Evolutionary conservation across 2,797 vertebrate genomes (phyloP).

Genomic region (Acanthiza pusilla): DNA sequence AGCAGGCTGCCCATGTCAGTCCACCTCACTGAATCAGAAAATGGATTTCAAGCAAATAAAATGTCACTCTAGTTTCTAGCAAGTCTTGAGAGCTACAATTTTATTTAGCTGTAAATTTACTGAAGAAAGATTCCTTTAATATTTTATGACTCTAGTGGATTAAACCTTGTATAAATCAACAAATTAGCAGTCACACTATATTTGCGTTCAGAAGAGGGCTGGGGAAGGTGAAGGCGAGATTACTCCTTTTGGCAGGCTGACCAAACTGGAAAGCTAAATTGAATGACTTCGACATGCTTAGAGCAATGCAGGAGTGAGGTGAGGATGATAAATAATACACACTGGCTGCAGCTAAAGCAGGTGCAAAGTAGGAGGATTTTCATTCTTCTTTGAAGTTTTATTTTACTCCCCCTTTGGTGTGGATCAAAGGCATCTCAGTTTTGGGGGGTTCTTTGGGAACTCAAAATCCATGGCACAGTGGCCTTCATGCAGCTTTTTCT

Average conservation of each 20-base stretch:
- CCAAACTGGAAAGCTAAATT: constrained; percentile 4
- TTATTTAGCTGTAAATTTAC: constrained; percentile 49
- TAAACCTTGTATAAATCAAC: constrained; percentile 59
- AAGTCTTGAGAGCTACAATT: constrained; percentile 1
- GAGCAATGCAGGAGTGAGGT: neutral
- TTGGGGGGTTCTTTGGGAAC: constrained; percentile 7
- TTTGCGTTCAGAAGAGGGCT: constrained; percentile 44
- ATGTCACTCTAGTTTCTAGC: constrained; percentile 18
- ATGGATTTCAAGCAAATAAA: constrained; percentile 53
- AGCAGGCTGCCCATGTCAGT: neutral
- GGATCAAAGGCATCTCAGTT: constrained; percentile 59
- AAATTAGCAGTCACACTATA: constrained; percentile 62
- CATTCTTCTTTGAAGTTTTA: constrained; percentile 70
- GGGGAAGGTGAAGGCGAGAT: constrained; percentile 50
- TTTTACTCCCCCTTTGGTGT: constrained; percentile 31
- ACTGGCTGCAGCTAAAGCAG: neutral
- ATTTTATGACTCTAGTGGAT: constrained; percentile 49
- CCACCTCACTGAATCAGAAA: constrained; percentile 35
- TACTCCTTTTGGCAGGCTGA: constrained; percentile 31
- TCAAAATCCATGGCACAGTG: constrained; percentile 6
- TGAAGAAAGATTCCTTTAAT: constrained; percentile 42
- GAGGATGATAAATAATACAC: constrained; percentile 54
- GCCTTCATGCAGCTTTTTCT: neutral
- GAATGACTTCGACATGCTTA: neutral
- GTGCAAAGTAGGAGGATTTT: constrained; percentile 44